These are phyloP conservation scores for Drosophila ogumai DNA, from an alignment of 1,140 invertebrate species.

Conservation along the genomic window DNA sequence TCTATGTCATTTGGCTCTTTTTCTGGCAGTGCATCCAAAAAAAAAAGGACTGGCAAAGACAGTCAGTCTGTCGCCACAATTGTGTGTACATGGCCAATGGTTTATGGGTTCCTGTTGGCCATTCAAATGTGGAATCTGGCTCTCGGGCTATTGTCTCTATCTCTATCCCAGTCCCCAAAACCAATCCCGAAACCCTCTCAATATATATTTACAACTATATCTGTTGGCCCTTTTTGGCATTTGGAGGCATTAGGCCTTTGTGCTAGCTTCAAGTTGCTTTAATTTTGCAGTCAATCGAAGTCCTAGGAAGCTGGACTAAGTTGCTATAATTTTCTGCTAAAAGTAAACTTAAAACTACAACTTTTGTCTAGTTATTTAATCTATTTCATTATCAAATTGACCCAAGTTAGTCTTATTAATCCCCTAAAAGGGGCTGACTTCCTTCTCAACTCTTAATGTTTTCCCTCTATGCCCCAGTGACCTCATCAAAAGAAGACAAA, in stretches of 20 bases:
- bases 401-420: no score
- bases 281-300: slow-evolving; percentile 8
- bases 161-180: neutral
- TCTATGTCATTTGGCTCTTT: neutral
- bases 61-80: slow-evolving; percentile 47
- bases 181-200: slow-evolving; percentile 1
- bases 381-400: neutral
- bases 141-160: slow-evolving; percentile 44
- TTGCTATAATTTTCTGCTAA: neutral
- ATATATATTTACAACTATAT: slow-evolving; percentile 35
- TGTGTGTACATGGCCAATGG: slow-evolving; percentile 44
- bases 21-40: neutral
- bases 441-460: no score
- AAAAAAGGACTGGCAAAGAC: slow-evolving; percentile 12
- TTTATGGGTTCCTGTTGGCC: slow-evolving; percentile 44
- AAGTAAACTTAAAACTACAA: neutral
- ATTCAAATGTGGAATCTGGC: slow-evolving; percentile 50
- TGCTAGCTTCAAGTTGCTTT: slow-evolving; percentile 27
- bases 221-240: slow-evolving; percentile 22
- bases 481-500: slow-evolving; percentile 8
- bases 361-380: accelerated
- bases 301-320: no score
- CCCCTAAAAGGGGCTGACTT: no score
- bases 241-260: slow-evolving; percentile 29
- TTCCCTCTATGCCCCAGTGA: neutral